These are phyloP conservation scores for Ivindomyrus marchei DNA, from an alignment of 2,113 vertebrate genomes.

Conservation along the genomic window DNA sequence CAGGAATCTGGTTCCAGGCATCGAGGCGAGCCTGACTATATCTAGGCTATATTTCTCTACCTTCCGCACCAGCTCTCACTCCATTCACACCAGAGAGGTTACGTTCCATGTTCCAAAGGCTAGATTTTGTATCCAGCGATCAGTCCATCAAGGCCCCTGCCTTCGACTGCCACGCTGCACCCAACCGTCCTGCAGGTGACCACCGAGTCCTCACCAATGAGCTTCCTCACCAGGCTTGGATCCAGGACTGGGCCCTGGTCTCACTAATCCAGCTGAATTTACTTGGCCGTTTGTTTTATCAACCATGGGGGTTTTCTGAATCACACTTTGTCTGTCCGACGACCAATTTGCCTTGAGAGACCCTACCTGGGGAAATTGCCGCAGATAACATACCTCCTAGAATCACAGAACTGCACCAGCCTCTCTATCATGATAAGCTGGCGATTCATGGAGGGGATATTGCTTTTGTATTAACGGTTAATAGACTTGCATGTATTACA, in stretches of 20 bases:
- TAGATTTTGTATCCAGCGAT: not conserved
- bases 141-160: not conserved
- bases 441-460: not conserved
- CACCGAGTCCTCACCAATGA: not conserved
- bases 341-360: not conserved
- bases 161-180: not conserved
- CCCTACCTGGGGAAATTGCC: not conserved
- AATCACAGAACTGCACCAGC: not conserved
- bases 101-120: not conserved
- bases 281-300: not conserved
- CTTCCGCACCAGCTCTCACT: not conserved
- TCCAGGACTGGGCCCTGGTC: not conserved
- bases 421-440: not conserved
- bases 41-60: not conserved
- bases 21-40: not conserved
- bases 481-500: not conserved
- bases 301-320: not conserved
- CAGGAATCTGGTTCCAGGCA: not conserved
- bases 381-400: not conserved
- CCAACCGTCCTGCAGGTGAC: not conserved
- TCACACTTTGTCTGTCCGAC: not conserved
- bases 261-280: not conserved
- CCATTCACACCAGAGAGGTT: not conserved
- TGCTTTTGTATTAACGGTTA: not conserved
- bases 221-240: not conserved